Base-by-base conservation (phyloP, 2,797 vertebrate species). In the Falco biarmicus region DNA sequence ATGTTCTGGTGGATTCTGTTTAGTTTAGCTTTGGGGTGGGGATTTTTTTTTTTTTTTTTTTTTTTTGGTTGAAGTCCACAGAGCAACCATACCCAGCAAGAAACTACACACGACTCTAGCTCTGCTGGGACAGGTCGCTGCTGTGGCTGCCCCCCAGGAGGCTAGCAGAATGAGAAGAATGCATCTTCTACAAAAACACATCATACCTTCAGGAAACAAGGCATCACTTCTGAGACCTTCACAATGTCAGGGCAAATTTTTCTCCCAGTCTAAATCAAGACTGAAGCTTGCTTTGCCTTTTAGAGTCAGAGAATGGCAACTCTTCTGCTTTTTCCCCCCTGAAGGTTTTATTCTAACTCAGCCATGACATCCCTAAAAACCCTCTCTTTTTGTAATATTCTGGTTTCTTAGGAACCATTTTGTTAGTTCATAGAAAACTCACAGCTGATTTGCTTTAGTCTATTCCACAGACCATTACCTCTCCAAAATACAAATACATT, bases 291-390 rank as follows among this genome's bases (percentile, higher is more conserved):
- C 18, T 91, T 80, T 91, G 71, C 37, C 39, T 74, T 92, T 77
- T 39, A 79, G 48, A 92, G 47, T 71, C 82, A 76, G 51, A 89
- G 45, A 73, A 61, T 0, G 1, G 65, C 17, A 26, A 85, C 31
- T 81, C n/a, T 54, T 66, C 64, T 37, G 64, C 57, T 89, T 68
- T 48, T 68, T 41, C 16, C 86, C 32, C n/a, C 21, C 14, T 47
- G 91, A 87, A 90, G 15, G 47, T 92, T 92, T 85, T 54, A 71
- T 29, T 92, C 31, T 64, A 90, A 83, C 68, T 90, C 71, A 92
- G 60, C 41, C 71, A 87, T 1, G 4, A 84, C 73, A 70, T 32
- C 60, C 22, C 69, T 71, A 86, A 92, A 95, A 92, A 75, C 29
- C 53, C 71, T 53, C 60, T 89, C 73, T 68, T 89, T 91, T 86